Evolutionary conservation across 1,140 invertebrate species (phyloP).

Genomic region (Belonocnema kinseyi): DNA sequence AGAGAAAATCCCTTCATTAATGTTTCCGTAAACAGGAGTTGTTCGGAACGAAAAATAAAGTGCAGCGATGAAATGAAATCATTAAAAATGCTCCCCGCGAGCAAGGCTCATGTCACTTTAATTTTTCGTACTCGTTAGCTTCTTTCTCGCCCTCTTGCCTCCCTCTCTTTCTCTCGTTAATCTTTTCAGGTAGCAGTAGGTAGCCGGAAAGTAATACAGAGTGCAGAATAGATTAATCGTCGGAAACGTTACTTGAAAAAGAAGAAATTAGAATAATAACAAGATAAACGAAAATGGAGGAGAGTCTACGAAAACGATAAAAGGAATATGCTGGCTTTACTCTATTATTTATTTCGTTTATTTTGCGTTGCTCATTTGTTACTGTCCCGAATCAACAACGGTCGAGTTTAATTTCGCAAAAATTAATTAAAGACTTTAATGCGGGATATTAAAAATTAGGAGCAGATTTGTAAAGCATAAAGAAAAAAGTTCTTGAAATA

Average conservation of each 20-base stretch:
- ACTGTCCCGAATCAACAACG: neutral
- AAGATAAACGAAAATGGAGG: slow-evolving; percentile 23
- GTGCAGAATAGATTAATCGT: slow-evolving; percentile 39
- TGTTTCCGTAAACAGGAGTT: neutral
- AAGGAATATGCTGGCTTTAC: neutral
- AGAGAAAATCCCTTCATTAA: slow-evolving; percentile 18
- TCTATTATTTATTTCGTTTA: neutral
- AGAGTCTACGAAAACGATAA: neutral
- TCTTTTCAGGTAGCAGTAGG: slow-evolving; percentile 23
- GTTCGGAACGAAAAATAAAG: neutral
- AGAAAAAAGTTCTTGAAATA: neutral
- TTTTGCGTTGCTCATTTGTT: neutral
- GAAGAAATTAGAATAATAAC: slow-evolving; percentile 31
- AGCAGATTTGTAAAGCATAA: neutral
- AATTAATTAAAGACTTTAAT: neutral
- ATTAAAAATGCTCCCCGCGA: slow-evolving; percentile 18
- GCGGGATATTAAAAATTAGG: neutral
- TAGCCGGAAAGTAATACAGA: slow-evolving; percentile 27
- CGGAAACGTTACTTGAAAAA: slow-evolving; percentile 33
- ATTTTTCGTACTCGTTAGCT: slow-evolving; percentile 27
- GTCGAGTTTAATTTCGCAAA: neutral
- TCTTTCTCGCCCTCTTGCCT: slow-evolving; percentile 2
- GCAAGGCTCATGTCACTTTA: slow-evolving; percentile 6
- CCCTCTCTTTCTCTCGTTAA: slow-evolving; percentile 17
- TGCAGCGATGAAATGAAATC: slow-evolving; percentile 33